Evolutionary conservation across 2,113 vertebrate species (phyloP), one percentile per base, ranked within the genome.

Genomic region (Rhegmatorhina hoffmannsi): DNA sequence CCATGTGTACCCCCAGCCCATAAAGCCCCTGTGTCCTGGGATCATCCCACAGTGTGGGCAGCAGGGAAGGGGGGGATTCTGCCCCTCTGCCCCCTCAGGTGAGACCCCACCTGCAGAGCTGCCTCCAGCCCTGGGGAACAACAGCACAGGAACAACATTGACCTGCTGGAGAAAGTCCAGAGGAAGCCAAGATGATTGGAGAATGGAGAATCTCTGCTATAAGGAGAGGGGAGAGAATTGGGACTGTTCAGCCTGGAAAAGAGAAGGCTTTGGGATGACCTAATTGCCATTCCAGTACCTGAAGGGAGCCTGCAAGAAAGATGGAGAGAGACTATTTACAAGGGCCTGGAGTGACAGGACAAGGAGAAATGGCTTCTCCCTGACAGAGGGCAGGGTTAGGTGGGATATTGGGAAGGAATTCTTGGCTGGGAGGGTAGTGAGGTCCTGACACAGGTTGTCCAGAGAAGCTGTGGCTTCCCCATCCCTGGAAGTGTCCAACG

Each of bases 401-500:
- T 4, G 1, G 33, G 28, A 53, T 67, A n/a, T 2, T n/a, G 10
- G 28, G 33, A 38, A 46, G 5, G 1, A 13, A 53, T 9, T 44
- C 0, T 11, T 89, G 3, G 3, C 11, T 74, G 8, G 4, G 18
- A 75, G 4, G 5, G 13, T 53, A 28, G 1, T 0, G 16, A 75
- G 10, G 10, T 1, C 2, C 69, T 40, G 46, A 33, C 10, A 75
- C 28, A 53, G 38, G 33, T 0, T 82, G 3, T 5, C 11, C n/a
- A 47, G 38, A 34, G 53, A 29, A 46, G n/a, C 62, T 82, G 46
- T 40, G 53, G n/a, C 46, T 89, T 33, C 4, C 2, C 46, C 28
- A 67, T n/a, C 46, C 46, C 19, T 82, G 19, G 6, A 4, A 75
- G n/a, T 40, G 19, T 6, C 19, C 29, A 25, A 34, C n/a, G 8